Percentiles rank a stretch among this genome's conserved stretches.
Evolutionary conservation across 2,888 invertebrate species (phyloP).

Genomic region (Buathra laborator): DNA sequence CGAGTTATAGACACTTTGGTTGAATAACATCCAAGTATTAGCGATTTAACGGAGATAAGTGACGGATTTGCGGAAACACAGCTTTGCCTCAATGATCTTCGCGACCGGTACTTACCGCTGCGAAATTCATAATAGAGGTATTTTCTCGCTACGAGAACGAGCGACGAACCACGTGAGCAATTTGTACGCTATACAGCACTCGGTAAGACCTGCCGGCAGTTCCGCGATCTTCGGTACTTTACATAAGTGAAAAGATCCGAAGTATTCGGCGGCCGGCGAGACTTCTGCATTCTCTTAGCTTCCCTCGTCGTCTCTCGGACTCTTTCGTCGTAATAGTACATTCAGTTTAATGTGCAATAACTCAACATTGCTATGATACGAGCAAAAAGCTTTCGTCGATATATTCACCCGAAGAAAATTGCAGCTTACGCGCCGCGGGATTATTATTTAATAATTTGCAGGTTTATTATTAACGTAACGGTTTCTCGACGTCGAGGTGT

Average conservation of each 20-base stretch:
- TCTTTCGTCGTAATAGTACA: constrained; percentile 1
- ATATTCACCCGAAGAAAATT: neutral
- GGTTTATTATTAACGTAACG: constrained; percentile 35
- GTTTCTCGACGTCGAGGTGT: neutral
- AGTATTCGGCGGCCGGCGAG: neutral
- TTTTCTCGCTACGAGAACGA: neutral
- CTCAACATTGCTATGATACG: neutral
- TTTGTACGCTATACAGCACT: neutral
- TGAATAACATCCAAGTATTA: constrained; percentile 11
- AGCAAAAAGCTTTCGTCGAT: neutral
- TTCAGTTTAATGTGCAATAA: neutral
- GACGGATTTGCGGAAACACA: neutral
- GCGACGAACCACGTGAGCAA: neutral
- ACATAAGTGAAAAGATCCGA: constrained; percentile 42
- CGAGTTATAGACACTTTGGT: neutral
- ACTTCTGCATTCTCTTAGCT: constrained; percentile 53
- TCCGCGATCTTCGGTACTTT: constrained; percentile 50
- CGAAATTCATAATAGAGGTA: neutral
- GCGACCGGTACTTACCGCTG: neutral
- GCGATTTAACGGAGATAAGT: neutral
- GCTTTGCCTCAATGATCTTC: neutral
- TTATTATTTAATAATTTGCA: constrained; percentile 31
- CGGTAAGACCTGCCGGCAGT: constrained; percentile 26
- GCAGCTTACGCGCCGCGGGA: neutral
- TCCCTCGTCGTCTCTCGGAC: constrained; percentile 9